phyloP scores from a whole-genome alignment of 2,888 invertebrate species.

The Chymomyza fuscimana region DNA sequence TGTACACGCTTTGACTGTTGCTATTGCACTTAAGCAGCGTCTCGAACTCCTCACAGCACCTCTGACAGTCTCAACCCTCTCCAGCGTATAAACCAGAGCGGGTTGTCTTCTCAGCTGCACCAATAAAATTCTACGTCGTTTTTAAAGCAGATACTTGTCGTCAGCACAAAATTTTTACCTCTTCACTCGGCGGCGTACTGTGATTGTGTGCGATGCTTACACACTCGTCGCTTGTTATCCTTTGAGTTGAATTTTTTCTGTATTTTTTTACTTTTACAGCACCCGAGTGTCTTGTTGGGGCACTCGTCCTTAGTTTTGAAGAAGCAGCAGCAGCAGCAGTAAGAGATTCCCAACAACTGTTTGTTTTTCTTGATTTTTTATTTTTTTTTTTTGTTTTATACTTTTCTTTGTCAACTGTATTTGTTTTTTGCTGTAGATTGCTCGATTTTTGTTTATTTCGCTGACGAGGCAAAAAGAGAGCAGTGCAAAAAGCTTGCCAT shows the following conservation, averaged over 20 bases:
- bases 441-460: slow-evolving; percentile 72
- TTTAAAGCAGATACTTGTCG: slow-evolving; percentile 65
- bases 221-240: slow-evolving; percentile 30
- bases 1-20: slow-evolving; percentile 60
- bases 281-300: slow-evolving; percentile 71
- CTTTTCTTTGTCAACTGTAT: slow-evolving; percentile 57
- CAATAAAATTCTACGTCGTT: slow-evolving; percentile 74
- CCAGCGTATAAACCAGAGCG: not conserved
- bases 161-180: slow-evolving; percentile 70
- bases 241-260: slow-evolving; percentile 38
- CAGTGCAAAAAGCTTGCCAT: slow-evolving; percentile 15
- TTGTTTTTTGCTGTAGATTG: slow-evolving; percentile 50
- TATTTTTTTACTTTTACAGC: slow-evolving; percentile 61
- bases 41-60: not conserved
- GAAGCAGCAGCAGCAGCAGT: slow-evolving; percentile 34
- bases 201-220: slow-evolving; percentile 28
- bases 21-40: slow-evolving; percentile 62
- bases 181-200: slow-evolving; percentile 46
- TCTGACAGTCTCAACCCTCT: not conserved
- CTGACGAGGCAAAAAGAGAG: slow-evolving; percentile 68
- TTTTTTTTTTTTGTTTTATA: slow-evolving; percentile 59
- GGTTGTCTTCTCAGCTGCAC: slow-evolving; percentile 46
- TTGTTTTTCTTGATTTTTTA: slow-evolving; percentile 57
- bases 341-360: slow-evolving; percentile 46
- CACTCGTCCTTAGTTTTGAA: slow-evolving; percentile 35